These are phyloP conservation scores for Cotesia typhae DNA, from an alignment of 1,140 invertebrate species.

Conservation along the genomic window DNA sequence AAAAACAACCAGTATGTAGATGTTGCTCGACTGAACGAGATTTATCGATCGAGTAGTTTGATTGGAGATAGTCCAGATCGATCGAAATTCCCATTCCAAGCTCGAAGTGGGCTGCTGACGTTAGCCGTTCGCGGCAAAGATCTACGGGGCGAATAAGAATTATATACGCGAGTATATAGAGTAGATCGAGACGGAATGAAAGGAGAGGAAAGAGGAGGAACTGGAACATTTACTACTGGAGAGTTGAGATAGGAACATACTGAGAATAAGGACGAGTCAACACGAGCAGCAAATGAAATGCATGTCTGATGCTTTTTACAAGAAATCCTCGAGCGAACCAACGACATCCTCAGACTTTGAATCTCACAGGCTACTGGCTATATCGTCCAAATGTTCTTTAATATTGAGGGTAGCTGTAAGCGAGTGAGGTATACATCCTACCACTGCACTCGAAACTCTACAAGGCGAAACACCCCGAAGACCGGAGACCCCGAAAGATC, in stretches of 20 bases:
- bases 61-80: constrained; percentile 21
- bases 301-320: constrained; percentile 56
- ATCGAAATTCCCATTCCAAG: constrained; percentile 20
- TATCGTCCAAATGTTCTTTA: background rate
- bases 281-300: constrained; percentile 60
- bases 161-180: background rate
- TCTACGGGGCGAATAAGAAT: constrained; percentile 20
- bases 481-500: constrained; percentile 47
- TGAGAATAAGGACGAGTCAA: constrained; percentile 52
- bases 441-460: constrained; percentile 39
- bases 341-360: background rate
- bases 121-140: constrained; percentile 4
- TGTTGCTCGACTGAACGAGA: constrained; percentile 16
- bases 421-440: constrained; percentile 7
- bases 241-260: constrained; percentile 37
- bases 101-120: background rate
- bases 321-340: background rate
- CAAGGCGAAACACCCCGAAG: no score
- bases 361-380: background rate
- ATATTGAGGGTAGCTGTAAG: constrained; percentile 26
- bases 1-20: constrained; percentile 27
- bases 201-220: constrained; percentile 28
- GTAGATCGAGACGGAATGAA: constrained; percentile 1
- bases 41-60: constrained; percentile 26
- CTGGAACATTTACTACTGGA: constrained; percentile 33